Percentiles rank a stretch among this genome's conserved stretches.
Conservation (phyloP, 2,113 vertebrate species). For the Terrapene triunguis region DNA sequence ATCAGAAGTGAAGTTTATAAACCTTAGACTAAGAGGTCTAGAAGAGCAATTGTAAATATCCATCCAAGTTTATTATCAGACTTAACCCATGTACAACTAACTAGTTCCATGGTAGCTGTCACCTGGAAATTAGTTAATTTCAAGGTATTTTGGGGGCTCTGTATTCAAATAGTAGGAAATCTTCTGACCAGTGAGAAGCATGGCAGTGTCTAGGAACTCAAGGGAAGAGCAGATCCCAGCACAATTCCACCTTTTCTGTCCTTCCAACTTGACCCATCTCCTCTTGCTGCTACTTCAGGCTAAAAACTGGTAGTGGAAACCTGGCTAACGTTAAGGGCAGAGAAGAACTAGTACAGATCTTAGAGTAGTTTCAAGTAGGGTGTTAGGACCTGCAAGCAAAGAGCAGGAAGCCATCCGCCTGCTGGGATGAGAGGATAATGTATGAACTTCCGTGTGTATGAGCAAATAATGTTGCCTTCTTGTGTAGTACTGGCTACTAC, state of each 20-base stretch:
- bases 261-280: background rate
- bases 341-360: background rate
- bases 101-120: background rate
- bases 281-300: background rate
- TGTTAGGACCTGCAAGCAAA: background rate
- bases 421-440: background rate
- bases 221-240: background rate
- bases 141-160: background rate
- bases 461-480: background rate
- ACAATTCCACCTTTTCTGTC: background rate
- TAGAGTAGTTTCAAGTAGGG: background rate
- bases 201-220: background rate
- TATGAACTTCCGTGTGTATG: background rate
- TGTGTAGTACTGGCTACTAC: background rate
- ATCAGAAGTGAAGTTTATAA: slow-evolving; percentile 56
- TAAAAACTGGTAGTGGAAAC: background rate
- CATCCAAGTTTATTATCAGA: slow-evolving; percentile 7
- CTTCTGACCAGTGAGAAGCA: background rate
- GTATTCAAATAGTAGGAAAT: background rate
- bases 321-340: background rate
- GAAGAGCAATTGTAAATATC: background rate
- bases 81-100: background rate
- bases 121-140: slow-evolving; percentile 10
- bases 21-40: slow-evolving; percentile 2
- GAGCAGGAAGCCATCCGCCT: background rate